These are phyloP conservation scores for Thaumetopoea pityocampa DNA, from an alignment of 1,140 invertebrate species.

Conservation along the genomic window DNA sequence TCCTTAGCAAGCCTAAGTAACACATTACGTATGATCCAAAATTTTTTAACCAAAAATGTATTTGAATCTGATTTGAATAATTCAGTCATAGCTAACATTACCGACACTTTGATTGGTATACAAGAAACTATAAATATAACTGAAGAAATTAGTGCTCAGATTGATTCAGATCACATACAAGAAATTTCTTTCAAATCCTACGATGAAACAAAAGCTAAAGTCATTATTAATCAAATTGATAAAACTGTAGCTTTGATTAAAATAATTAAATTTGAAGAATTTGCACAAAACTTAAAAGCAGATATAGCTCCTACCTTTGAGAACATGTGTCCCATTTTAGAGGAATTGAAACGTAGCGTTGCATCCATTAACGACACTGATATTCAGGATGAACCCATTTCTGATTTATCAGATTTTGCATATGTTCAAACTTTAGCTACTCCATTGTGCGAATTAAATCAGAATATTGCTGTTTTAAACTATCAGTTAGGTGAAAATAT, in stretches of 20 bases:
- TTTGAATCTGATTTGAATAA: conserved; percentile 49
- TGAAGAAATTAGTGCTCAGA: conserved; percentile 56
- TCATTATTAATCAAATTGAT: conserved; percentile 48
- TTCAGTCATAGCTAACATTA: conserved; percentile 45
- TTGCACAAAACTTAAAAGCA: conserved; percentile 26
- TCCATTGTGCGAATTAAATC: conserved; percentile 56
- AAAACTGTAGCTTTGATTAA: conserved; percentile 43
- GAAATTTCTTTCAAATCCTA: conserved; percentile 26
- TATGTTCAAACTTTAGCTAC: conserved; percentile 44
- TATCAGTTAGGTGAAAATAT: conserved; percentile 53
- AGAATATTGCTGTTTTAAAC: conserved; percentile 51
- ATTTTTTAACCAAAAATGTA: conserved; percentile 37
- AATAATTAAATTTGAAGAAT: conserved; percentile 41
- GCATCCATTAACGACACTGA: conserved; percentile 29
- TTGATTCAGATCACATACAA: conserved; percentile 45
- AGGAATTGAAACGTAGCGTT: conserved; percentile 48
- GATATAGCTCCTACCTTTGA: conserved; percentile 34
- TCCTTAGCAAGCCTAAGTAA: conserved; percentile 48
- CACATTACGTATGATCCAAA: conserved; percentile 49
- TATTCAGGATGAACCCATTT: conserved; percentile 38
- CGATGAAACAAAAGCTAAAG: conserved; percentile 33
- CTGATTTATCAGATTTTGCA: conserved; percentile 57
- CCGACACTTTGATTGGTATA: conserved; percentile 55
- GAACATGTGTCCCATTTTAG: conserved; percentile 50
- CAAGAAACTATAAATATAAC: conserved; percentile 67